Base-by-base conservation (phyloP, 2,113 vertebrate species). In the Limnothrissa miodon region DNA sequence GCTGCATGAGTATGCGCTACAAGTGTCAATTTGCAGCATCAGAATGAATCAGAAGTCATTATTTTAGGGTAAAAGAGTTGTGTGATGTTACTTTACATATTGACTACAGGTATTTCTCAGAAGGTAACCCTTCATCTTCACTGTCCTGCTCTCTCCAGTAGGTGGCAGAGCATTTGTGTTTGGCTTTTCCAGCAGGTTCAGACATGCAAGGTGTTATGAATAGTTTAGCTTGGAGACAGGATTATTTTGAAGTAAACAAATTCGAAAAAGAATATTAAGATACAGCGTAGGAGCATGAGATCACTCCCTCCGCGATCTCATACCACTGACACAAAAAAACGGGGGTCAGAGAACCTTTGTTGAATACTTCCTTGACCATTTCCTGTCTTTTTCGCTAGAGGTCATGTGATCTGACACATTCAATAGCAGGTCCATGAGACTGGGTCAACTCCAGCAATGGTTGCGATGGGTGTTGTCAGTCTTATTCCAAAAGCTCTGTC, bases 291-390 rank as follows among this genome's bases (percentile, higher is more conserved):
- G 29, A 36, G 4, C 17, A 10, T 36, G 33, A 11, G 3, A 1
- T 19, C 29, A 36, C 29, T 15, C 62, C 62, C 62, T 10, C 33
- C 33, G 29, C 42, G 6, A 42, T 42, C 42, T 42, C 42, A 56
- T n/a, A 62, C 59, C 59, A 29, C n/a, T 25, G 59, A 70, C 29
- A 33, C 62, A 36, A 11, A 29, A 70, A 70, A 15, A 70, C 29
- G 17, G 17, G 62, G 62, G 62, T 70, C 62, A 70, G 29, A 70
- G 62, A 70, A 33, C 62, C 62, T 70, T 70, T 70, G 62, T 70
- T 29, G 33, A 70, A 10, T 70, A 70, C 10, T 70, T 70, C 62
- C 62, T 70, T 29, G 13, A 33, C 62, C 62, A 36, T 70, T 70
- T 70, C 62, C 62, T 70, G 62, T 17, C 1, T 11, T 36, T 4